These are phyloP conservation scores for Cataglyphis livida DNA, from an alignment of 2,888 invertebrate genomes.

Conservation along the genomic window DNA sequence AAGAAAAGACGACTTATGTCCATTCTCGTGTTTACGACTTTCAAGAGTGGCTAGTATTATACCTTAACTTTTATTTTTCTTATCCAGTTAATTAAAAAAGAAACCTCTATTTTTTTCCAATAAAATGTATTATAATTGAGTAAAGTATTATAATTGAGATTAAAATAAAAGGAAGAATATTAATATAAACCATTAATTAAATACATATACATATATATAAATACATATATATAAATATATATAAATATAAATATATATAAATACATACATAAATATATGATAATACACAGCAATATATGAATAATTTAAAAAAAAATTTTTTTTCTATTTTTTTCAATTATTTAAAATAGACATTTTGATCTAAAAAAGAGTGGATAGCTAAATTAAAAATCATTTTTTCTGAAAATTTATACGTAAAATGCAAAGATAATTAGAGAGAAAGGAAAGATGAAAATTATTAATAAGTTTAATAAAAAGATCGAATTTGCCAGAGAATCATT, in stretches of 20 bases:
- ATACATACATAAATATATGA: not conserved
- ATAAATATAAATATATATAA: not conserved
- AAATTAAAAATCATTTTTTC: not conserved
- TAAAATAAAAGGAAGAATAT: not conserved
- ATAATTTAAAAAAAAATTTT: not conserved
- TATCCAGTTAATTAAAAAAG: not conserved
- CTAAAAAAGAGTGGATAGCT: not conserved
- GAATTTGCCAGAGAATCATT: not conserved
- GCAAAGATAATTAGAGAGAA: not conserved
- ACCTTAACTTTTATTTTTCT: not conserved
- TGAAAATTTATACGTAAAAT: not conserved
- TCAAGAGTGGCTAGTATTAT: conserved; percentile 1
- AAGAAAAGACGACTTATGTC: conserved; percentile 39
- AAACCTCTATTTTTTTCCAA: not conserved
- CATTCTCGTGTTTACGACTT: conserved; percentile 24
- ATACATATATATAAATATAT: not conserved
- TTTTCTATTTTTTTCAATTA: not conserved
- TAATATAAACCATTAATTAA: conserved; percentile 7
- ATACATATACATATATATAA: too few species aligned
- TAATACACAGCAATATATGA: not conserved
- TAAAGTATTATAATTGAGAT: not conserved
- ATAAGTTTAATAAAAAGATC: not conserved
- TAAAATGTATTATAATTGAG: not conserved
- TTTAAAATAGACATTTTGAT: not conserved
- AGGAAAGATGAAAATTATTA: not conserved